These are phyloP conservation scores for Pseudolaguvia tuberculata DNA, from an alignment of 2,113 vertebrate species.

Conservation along the genomic window DNA sequence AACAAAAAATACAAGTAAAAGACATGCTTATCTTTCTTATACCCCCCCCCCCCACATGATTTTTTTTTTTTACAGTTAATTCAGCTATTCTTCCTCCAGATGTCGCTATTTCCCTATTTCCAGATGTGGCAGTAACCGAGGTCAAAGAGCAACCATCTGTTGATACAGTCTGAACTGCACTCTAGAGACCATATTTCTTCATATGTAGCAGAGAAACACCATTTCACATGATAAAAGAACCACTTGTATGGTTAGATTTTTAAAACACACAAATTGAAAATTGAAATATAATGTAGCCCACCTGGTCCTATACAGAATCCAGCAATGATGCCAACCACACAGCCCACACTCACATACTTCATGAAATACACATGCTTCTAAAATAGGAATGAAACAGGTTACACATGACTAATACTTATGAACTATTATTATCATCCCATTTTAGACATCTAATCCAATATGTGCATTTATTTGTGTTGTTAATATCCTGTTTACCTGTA, in stretches of 20 bases:
- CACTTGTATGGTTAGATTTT: background rate
- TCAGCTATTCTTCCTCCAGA: conserved; percentile 47
- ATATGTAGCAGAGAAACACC: conserved; percentile 2
- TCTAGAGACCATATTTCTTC: conserved; percentile 26
- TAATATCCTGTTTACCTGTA: conserved; percentile 68
- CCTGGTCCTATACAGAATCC: conserved; percentile 90
- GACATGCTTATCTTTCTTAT: too few species aligned
- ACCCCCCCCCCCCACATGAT: too few species aligned
- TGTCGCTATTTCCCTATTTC: conserved; percentile 53
- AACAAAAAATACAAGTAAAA: background rate
- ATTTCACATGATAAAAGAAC: conserved; percentile 5
- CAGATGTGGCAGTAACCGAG: conserved; percentile 37
- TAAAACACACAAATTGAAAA: conserved; percentile 11
- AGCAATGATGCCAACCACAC: conserved; percentile 84
- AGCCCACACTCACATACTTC: conserved; percentile 76
- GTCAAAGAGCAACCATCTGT: conserved; percentile 39
- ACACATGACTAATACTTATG: background rate
- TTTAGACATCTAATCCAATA: background rate
- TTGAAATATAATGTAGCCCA: conserved; percentile 45
- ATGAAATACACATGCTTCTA: conserved; percentile 73
- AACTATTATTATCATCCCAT: too few species aligned
- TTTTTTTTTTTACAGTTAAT: background rate
- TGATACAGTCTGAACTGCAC: conserved; percentile 31
- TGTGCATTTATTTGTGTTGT: background rate
- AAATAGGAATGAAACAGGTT: background rate